Evolutionary conservation across 2,888 invertebrate genomes (phyloP).

Genomic region (Tetranychus piercei): DNA sequence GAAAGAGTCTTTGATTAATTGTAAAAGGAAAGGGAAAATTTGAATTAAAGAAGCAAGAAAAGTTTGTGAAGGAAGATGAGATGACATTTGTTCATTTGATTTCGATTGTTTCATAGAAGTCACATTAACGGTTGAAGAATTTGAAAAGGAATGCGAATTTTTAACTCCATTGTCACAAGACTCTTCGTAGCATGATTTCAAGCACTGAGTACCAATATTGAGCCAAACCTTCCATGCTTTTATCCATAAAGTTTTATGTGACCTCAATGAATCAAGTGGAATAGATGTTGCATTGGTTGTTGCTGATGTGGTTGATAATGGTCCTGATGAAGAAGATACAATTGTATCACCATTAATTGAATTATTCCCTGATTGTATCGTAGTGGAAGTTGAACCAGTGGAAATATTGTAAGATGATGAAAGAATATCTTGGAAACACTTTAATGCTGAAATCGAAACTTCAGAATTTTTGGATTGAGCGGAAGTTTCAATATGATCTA

Average conservation of each 20-base stretch:
- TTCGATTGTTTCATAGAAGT: neutral
- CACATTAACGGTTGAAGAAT: neutral
- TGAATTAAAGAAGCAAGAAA: slow-evolving; percentile 85
- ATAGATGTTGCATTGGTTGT: neutral
- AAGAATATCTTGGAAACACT: slow-evolving; percentile 73
- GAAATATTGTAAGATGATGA: neutral
- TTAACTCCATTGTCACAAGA: neutral
- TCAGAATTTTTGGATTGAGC: slow-evolving; percentile 82
- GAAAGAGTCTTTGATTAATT: slow-evolving; percentile 57
- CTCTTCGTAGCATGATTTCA: neutral
- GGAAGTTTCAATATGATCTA: slow-evolving; percentile 82
- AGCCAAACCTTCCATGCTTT: slow-evolving; percentile 73
- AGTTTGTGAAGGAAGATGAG: slow-evolving; percentile 73
- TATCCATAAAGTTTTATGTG: slow-evolving; percentile 42
- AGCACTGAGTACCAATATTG: slow-evolving; percentile 40
- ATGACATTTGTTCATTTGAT: slow-evolving; percentile 26
- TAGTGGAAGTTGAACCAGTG: neutral
- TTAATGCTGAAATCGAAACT: slow-evolving; percentile 58
- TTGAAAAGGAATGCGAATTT: neutral
- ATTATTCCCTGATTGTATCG: neutral
- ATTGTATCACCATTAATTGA: neutral
- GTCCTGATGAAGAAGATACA: neutral
- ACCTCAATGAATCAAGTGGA: neutral
- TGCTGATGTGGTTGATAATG: neutral
- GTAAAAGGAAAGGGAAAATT: slow-evolving; percentile 84